Conservation (phyloP, 1,140 invertebrate genomes). For the Bombus cullumanus region DNA sequence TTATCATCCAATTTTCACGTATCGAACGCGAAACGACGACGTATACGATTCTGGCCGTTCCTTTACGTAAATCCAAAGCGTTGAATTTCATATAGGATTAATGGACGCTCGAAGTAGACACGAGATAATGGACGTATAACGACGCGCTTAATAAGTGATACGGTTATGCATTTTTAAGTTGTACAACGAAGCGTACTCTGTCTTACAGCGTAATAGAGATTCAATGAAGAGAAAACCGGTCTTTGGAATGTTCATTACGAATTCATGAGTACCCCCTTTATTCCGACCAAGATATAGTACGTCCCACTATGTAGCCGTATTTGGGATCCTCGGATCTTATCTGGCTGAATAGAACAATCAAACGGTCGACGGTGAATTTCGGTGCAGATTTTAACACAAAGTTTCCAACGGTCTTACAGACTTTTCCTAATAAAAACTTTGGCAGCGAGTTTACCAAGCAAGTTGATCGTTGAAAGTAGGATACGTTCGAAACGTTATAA, state of each 20-base stretch:
- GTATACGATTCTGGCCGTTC: too few relatives aligned
- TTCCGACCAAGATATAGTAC: neutral
- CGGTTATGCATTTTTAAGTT: neutral
- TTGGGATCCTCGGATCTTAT: neutral
- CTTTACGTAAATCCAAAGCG: neutral
- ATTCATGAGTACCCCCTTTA: constrained; percentile 29
- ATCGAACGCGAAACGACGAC: neutral
- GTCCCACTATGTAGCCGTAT: neutral
- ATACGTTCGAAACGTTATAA: neutral
- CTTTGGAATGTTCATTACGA: neutral
- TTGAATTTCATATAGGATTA: neutral
- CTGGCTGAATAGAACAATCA: constrained; percentile 7
- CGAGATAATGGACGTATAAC: neutral
- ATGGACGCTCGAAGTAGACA: neutral
- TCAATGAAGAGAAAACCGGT: constrained; percentile 13
- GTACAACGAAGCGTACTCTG: neutral
- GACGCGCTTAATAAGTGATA: constrained; percentile 5
- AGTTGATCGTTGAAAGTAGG: too few relatives aligned
- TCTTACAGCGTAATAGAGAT: constrained; percentile 6
- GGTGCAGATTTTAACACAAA: neutral
- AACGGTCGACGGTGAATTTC: neutral
- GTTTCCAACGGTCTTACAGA: neutral
- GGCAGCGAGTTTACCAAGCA: too few relatives aligned
- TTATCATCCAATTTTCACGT: neutral
- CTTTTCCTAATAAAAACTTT: neutral